phyloP scores from a whole-genome alignment of 2,113 vertebrate genomes.

The Casuarius casuarius region DNA sequence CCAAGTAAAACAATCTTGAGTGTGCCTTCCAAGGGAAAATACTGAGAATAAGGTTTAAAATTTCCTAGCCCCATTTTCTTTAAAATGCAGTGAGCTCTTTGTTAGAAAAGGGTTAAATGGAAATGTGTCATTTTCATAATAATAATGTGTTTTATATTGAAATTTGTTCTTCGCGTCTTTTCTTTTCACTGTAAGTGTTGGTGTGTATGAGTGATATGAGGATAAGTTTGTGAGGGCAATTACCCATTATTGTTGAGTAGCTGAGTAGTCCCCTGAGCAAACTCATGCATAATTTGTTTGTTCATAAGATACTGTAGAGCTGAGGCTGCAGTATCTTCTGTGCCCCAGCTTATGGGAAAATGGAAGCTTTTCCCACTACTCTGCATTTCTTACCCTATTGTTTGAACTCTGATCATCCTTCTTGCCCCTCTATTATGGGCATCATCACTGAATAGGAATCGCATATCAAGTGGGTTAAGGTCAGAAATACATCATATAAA shows the following conservation, averaged over 20 bases:
- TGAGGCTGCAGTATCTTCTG: conserved; percentile 68
- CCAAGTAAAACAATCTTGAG: conserved; percentile 72
- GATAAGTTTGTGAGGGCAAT: conserved; percentile 77
- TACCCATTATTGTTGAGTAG: conserved; percentile 78
- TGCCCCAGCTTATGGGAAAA: conserved; percentile 61
- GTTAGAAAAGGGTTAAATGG: conserved; percentile 67
- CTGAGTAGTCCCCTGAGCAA: conserved; percentile 77
- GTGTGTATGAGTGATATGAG: conserved; percentile 73
- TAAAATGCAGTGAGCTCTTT: background rate
- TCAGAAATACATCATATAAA: conserved; percentile 51
- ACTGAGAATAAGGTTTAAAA: conserved; percentile 38
- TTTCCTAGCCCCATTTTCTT: conserved; percentile 39
- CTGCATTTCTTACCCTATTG: conserved; percentile 65
- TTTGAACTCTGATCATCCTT: conserved; percentile 68
- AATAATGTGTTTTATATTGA: conserved; percentile 73
- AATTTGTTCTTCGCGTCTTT: conserved; percentile 71
- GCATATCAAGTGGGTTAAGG: conserved; percentile 36
- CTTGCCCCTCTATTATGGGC: conserved; percentile 56
- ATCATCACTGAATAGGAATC: conserved; percentile 37
- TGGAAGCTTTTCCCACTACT: conserved; percentile 60
- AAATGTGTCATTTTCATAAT: conserved; percentile 74
- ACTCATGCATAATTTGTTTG: conserved; percentile 81
- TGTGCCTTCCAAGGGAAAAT: conserved; percentile 65
- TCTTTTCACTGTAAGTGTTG: conserved; percentile 64
- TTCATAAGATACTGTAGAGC: conserved; percentile 74